These are phyloP conservation scores for Gymnothorax reevesii DNA, from an alignment of 2,797 vertebrate species.

Conservation along the genomic window DNA sequence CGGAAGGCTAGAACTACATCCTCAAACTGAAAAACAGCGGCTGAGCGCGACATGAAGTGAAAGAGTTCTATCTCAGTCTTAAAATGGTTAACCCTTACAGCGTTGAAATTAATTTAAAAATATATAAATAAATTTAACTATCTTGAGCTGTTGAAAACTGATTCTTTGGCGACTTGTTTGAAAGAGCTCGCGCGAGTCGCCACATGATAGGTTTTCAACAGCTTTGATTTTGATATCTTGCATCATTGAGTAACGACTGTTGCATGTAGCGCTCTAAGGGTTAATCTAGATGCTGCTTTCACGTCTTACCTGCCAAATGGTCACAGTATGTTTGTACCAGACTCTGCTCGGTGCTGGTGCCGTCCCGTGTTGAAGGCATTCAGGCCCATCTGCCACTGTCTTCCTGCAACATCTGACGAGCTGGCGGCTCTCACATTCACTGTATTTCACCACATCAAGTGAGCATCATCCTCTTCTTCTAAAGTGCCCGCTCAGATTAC, in stretches of 20 bases:
- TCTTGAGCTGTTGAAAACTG: too few species aligned
- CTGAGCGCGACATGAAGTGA: slow-evolving; percentile 28
- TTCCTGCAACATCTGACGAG: neutral
- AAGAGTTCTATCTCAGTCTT: slow-evolving; percentile 32
- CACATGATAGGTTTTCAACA: too few species aligned
- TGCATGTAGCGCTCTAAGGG: too few species aligned
- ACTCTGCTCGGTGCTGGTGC: too few species aligned
- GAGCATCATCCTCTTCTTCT: neutral
- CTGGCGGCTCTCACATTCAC: neutral
- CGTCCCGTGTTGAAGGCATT: neutral
- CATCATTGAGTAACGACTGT: too few species aligned
- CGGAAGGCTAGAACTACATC: slow-evolving; percentile 16
- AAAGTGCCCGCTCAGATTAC: slow-evolving; percentile 20
- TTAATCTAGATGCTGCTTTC: slow-evolving; percentile 32
- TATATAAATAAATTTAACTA: too few species aligned
- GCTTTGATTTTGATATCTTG: too few species aligned
- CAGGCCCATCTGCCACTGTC: neutral
- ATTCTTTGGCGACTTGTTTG: too few species aligned
- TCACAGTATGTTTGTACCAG: neutral
- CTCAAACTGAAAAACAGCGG: slow-evolving; percentile 33
- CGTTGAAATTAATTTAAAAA: too few species aligned
- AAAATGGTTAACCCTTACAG: neutral
- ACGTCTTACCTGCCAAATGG: neutral
- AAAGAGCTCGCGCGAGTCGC: too few species aligned
- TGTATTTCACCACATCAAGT: neutral